These are phyloP conservation scores for Papilio demoleus DNA, from an alignment of 2,888 invertebrate species.

Conservation along the genomic window DNA sequence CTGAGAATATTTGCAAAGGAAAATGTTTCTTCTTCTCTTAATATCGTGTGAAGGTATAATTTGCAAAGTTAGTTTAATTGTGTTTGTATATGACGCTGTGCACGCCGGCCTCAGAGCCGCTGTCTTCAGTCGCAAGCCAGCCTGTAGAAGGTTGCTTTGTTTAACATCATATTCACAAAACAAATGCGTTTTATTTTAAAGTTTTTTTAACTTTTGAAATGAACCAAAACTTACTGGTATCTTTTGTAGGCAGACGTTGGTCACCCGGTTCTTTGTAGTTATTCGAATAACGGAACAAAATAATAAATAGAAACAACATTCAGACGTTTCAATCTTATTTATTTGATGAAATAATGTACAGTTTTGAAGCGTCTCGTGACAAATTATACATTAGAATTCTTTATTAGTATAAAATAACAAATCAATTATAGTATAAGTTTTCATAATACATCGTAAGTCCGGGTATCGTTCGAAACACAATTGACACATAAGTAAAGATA, in stretches of 20 bases:
- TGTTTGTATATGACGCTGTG: neutral
- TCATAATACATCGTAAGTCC: too few species aligned
- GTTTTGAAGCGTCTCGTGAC: too few species aligned
- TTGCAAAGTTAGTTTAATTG: constrained; percentile 5
- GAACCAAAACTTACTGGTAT: too few species aligned
- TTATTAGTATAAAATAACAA: neutral
- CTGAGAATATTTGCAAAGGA: neutral
- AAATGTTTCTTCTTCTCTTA: constrained; percentile 14
- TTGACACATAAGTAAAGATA: too few species aligned
- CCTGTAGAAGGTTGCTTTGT: too few species aligned
- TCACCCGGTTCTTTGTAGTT: too few species aligned
- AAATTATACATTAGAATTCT: too few species aligned
- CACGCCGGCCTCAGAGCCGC: neutral
- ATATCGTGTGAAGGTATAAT: constrained; percentile 32
- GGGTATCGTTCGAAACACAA: too few species aligned
- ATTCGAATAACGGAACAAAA: neutral
- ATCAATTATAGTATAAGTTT: too few species aligned
- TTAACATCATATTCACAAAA: neutral
- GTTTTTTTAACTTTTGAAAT: too few species aligned
- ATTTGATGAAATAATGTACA: neutral
- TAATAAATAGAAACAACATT: neutral
- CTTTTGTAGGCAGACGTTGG: too few species aligned
- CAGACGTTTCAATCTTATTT: too few species aligned
- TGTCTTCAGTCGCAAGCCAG: neutral
- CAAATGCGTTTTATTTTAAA: neutral